Base-by-base conservation (phyloP, 2,797 vertebrate genomes). In the Psittacula echo region DNA sequence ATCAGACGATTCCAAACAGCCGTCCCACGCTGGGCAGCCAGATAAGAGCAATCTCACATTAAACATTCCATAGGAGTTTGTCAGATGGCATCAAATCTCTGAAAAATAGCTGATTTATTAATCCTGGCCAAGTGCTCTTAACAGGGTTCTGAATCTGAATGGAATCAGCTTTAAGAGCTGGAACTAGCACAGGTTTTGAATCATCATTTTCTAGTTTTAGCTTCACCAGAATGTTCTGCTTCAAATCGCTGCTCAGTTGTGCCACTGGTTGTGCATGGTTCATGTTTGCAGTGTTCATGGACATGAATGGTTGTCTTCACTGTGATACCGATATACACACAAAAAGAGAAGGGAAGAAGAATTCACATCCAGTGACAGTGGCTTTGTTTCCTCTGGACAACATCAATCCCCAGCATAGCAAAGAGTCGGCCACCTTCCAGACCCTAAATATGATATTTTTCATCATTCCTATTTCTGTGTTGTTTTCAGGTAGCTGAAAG, bases 61-160 rank as follows among this genome's bases (percentile, higher is more conserved):
- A 27, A 96, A 80, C 86, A 97, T 95, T 97, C 97, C 94, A 73
- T 7, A 81, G 88, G 92, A 93, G 95, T n/a, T 37, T 65, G 82
- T 89, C 82, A 96, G 96, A 81, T 50, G 84, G 58, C 13, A 71
- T 91, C 41, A 91, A 93, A 97, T 71, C 86, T 95, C 64, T 81
- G 91, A 75, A 91, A 96, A 95, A 89, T 11, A 91, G 77, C 71
- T 89, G 87, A 88, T 94, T 95, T 93, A 94, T 97, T 94, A 96
- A 88, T 80, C 82, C 93, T 67, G 90, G 77, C 75, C 39, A 44
- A 79, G 54, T 30, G 45, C 89, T 94, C 22, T 1, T 30, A 66
- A 60, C 20, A 42, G 73, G 56, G 34, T 37, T 34, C 22, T 34
- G n/a, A 58, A 34, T 34, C 68, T 70, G 71, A 92, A 73, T 23